Conservation (phyloP, 2,888 invertebrate genomes). For the Thymelicus sylvestris region DNA sequence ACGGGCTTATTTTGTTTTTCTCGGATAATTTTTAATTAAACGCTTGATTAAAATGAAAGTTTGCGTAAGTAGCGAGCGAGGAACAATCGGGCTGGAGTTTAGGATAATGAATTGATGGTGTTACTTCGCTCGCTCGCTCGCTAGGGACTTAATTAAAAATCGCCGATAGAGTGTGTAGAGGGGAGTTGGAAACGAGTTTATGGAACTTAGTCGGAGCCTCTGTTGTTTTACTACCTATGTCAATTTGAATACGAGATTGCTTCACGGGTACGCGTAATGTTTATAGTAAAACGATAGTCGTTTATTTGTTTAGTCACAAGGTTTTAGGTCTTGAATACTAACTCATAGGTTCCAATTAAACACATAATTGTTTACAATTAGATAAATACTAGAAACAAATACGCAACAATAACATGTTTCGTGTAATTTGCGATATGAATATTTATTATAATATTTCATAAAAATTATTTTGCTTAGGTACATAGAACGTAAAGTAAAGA, state of each 20-base stretch:
- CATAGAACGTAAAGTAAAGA: no score
- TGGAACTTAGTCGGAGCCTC: conserved; percentile 78
- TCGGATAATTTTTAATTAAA: conserved; percentile 85
- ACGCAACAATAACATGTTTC: no score
- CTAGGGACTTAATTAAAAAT: conserved; percentile 84
- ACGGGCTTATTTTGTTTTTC: conserved; percentile 85
- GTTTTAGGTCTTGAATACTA: neutral
- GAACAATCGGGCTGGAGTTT: conserved; percentile 84
- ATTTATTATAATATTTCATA: no score
- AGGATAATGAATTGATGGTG: conserved; percentile 85
- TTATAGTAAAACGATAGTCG: conserved; percentile 45
- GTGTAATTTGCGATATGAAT: no score
- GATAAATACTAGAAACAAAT: no score
- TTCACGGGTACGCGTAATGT: conserved; percentile 58
- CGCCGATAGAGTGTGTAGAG: conserved; percentile 84
- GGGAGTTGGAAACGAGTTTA: conserved; percentile 82
- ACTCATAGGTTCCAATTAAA: neutral
- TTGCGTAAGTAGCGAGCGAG: conserved; percentile 84
- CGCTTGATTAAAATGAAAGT: conserved; percentile 85
- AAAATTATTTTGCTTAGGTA: no score
- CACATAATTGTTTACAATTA: no score
- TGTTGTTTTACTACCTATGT: conserved; percentile 81
- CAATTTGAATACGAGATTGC: conserved; percentile 83
- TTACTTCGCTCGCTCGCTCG: conserved; percentile 81
- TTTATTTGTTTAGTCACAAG: conserved; percentile 41